A percentile compares a stretch with the other conserved stretches of the same genome.
phyloP scores from a whole-genome alignment of 2,888 invertebrate genomes.

The Lasioglossum marginatum region DNA sequence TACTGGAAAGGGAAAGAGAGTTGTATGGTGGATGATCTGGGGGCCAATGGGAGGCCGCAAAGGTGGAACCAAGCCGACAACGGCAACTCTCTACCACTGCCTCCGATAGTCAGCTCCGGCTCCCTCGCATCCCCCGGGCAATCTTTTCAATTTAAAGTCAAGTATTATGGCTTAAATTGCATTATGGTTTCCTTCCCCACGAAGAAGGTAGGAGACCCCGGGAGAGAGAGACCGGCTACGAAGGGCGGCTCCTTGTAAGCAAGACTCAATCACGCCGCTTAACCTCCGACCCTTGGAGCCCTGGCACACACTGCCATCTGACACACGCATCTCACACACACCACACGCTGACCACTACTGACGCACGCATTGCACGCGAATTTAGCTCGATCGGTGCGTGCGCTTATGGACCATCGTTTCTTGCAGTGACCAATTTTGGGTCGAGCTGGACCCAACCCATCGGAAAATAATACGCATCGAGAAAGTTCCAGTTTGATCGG shows the following conservation, averaged over 20 bases:
- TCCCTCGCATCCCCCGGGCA: conserved; percentile 84
- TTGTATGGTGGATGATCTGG: neutral
- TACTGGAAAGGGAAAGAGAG: neutral
- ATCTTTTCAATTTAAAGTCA: conserved; percentile 85
- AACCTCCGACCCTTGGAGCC: conserved; percentile 81
- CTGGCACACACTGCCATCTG: conserved; percentile 38
- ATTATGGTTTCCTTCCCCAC: conserved; percentile 83
- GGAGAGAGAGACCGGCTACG: conserved; percentile 61
- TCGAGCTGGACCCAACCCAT: no score
- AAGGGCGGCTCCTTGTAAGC: conserved; percentile 82
- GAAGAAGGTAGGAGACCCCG: conserved; percentile 65
- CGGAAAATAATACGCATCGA: no score
- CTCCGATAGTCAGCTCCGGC: conserved; percentile 62
- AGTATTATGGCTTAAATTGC: conserved; percentile 85
- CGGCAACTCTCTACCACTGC: conserved; percentile 48
- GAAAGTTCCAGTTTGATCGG: neutral
- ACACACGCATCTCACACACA: neutral
- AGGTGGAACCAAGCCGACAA: conserved; percentile 35
- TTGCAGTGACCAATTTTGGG: neutral
- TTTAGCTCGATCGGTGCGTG: neutral
- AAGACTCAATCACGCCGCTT: conserved; percentile 85
- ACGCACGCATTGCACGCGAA: conserved; percentile 11
- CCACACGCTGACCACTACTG: neutral
- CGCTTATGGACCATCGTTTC: neutral
- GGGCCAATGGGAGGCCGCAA: conserved; percentile 10